Conservation (phyloP, 2,113 vertebrate genomes). For the Thamnophis sirtalis region DNA sequence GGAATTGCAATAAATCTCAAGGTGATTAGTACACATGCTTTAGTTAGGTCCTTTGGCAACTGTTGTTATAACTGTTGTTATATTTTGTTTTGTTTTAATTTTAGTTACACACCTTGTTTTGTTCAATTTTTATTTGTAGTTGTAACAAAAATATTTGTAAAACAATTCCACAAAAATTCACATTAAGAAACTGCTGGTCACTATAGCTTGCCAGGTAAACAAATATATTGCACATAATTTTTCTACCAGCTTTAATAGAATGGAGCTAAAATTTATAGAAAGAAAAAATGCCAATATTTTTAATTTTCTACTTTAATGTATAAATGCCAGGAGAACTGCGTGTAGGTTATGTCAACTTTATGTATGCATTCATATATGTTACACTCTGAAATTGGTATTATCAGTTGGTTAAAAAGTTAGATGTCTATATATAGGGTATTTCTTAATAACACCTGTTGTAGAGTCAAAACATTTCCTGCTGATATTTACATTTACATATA, state of each 20-base stretch:
- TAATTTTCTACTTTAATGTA: neutral
- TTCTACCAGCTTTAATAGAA: neutral
- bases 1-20: neutral
- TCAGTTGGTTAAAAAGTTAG: neutral
- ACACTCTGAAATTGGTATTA: neutral
- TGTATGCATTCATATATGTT: neutral
- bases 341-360: neutral
- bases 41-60: neutral
- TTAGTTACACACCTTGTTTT: neutral
- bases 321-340: neutral
- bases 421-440: neutral
- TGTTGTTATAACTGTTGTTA: neutral
- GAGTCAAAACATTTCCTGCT: neutral
- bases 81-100: neutral
- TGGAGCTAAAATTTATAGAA: neutral
- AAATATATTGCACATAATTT: neutral
- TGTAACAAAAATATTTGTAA: neutral
- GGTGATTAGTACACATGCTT: neutral
- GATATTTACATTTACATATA: neutral
- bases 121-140: neutral
- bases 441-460: neutral
- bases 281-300: neutral
- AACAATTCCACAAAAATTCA: neutral
- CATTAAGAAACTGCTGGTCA: neutral
- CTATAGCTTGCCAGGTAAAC: neutral